Evolutionary conservation across 2,797 vertebrate genomes (phyloP), one percentile per base, ranked within the genome.

Genomic region (Pseudomugil tenellus): DNA sequence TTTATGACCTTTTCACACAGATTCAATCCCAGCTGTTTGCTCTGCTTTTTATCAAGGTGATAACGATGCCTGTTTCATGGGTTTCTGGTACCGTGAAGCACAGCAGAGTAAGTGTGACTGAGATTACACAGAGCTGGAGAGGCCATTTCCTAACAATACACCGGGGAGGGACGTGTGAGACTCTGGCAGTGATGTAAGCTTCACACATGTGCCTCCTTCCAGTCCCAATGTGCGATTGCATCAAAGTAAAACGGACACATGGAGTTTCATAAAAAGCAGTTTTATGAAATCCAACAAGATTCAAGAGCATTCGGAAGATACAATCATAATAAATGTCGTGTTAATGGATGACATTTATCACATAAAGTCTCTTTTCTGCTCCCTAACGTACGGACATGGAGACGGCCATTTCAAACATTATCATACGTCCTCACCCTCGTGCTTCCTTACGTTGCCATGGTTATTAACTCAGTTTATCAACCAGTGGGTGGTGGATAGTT

Each of bases 11-110:
- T 79, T 28, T 17, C 63, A 67, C 52, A 26, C 10, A 35, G 39
- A 79, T 58, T 57, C 26, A 82, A 70, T 13, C 31, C 43, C 1
- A 23, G 61, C 63, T 57, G 63, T 87, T 70, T 78, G 63, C 69
- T 74, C 57, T 58, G 69, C 62, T 69, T 67, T 70, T 79, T 71
- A 63, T 68, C 32, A 70, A 69, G 43, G 60, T 35, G 58, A 54
- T 35, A 13, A 65, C 1, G 3, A 28, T 19, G n/a, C 58, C 56
- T 64, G 68, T 59, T 64, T 77, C 66, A 31, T 12, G 56, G 59
- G 9, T 70, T 74, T 52, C 10, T 80, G 70, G 52, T 46, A 9
- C 39, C 11, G 32, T 29, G 31, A 64, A 58, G 49, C 76, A 39
- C 71, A 49, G 63, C 65, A 70, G 49, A 77, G 64, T 31, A 57